Evolutionary conservation across 2,797 vertebrate genomes (phyloP).

Genomic region (Acrossocheilus wenchowensis): DNA sequence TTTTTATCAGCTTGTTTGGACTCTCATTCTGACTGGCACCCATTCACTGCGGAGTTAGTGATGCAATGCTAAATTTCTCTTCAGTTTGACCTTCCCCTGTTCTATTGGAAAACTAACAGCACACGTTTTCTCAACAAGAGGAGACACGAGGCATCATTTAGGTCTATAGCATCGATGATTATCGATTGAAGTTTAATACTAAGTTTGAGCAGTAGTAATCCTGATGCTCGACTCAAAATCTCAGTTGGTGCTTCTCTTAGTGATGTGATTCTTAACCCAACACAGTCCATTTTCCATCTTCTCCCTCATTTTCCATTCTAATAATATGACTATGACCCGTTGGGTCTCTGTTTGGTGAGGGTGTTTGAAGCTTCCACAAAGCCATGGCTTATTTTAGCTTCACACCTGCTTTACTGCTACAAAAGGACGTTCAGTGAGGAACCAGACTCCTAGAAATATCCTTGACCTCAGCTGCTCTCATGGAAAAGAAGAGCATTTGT

Average conservation of each 20-base stretch:
- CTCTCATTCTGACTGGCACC: neutral
- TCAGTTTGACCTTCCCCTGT: neutral
- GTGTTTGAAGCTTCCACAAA: slow-evolving; percentile 12
- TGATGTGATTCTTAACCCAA: neutral
- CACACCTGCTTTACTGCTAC: slow-evolving; percentile 38
- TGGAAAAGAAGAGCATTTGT: slow-evolving; percentile 34
- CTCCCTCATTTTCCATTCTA: neutral
- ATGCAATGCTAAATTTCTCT: neutral
- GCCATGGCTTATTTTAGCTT: slow-evolving; percentile 26
- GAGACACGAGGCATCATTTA: neutral
- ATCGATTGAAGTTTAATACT: neutral
- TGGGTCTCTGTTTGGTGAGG: slow-evolving; percentile 1
- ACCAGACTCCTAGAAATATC: slow-evolving; percentile 39
- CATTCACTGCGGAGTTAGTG: neutral
- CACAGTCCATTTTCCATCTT: neutral
- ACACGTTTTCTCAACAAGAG: neutral
- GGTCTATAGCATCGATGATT: neutral
- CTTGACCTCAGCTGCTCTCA: slow-evolving; percentile 39
- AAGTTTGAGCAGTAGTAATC: neutral
- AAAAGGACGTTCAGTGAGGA: slow-evolving; percentile 30
- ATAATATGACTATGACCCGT: neutral
- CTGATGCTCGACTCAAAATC: neutral
- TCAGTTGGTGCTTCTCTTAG: neutral
- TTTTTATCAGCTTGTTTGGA: neutral
- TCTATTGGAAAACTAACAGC: neutral